Evolutionary conservation across 2,797 vertebrate genomes (phyloP).

Genomic region (Lagocephalus sceleratus): DNA sequence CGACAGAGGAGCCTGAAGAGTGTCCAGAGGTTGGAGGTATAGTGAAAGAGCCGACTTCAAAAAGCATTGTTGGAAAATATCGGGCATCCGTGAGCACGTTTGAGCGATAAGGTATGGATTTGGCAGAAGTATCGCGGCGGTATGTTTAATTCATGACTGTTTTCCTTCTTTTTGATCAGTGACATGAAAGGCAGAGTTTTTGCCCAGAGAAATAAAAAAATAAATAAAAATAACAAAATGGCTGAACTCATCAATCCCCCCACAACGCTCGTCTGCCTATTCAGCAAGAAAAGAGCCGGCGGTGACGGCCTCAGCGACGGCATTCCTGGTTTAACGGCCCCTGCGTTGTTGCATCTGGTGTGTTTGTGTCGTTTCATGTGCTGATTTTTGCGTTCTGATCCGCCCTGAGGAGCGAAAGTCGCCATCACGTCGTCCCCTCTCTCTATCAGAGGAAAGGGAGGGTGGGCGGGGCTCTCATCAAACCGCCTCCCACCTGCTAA

Average conservation of each 20-base stretch:
- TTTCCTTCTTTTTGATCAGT: slow-evolving; percentile 72
- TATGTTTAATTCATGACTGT: slow-evolving; percentile 72
- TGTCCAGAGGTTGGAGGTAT: slow-evolving; percentile 13
- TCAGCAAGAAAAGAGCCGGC: slow-evolving; percentile 79
- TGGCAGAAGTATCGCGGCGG: slow-evolving; percentile 40
- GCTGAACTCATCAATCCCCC: slow-evolving; percentile 73
- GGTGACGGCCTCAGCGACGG: slow-evolving; percentile 63
- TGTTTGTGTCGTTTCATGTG: slow-evolving; percentile 41
- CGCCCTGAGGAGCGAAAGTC: slow-evolving; percentile 33
- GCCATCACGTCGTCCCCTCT: no score
- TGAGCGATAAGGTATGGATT: slow-evolving; percentile 58
- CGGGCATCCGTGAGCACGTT: slow-evolving; percentile 6
- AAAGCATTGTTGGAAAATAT: slow-evolving; percentile 51
- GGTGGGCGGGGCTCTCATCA: no score
- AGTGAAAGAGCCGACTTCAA: slow-evolving; percentile 41
- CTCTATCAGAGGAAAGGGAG: not conserved
- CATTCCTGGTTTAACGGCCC: slow-evolving; percentile 30
- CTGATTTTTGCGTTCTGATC: slow-evolving; percentile 52
- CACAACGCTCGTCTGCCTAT: slow-evolving; percentile 48
- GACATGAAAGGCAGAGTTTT: slow-evolving; percentile 69
- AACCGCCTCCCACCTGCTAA: no score
- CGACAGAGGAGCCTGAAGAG: slow-evolving; percentile 26
- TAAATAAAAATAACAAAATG: slow-evolving; percentile 45
- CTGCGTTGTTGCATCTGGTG: slow-evolving; percentile 19
- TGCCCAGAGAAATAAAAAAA: slow-evolving; percentile 65